Evolutionary conservation across 2,113 vertebrate genomes (phyloP), one percentile per base, ranked within the genome.

Genomic region (Alexandromys fortis): DNA sequence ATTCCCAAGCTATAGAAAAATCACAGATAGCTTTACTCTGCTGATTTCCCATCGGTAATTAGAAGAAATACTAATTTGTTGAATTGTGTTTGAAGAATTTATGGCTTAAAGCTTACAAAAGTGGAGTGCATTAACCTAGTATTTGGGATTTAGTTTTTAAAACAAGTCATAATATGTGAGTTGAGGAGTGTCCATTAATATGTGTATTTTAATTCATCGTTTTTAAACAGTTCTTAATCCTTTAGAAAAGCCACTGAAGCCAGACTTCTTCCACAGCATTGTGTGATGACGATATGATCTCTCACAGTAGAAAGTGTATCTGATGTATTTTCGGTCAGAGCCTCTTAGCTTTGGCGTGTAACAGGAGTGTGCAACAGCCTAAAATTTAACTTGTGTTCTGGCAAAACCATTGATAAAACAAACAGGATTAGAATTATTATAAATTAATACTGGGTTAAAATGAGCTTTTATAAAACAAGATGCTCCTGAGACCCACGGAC

Each of bases 131-230:
- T 89, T 96, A 95, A 89, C 24, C 12, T 45, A 86, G 38, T 87
- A 73, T 75, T 94, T 92, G 91, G 89, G 45, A 90, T 96, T 91
- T 97, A 82, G 38, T 96, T 97, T 97, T 96, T 94, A 82, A 97
- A 93, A 94, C 88, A 94, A 96, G 61, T 55, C 72, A 86, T 95
- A 87, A 76, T 52, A 35, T 78, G 70, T 95, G 55, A 86, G 3
- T 92, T 92, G 35, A 95, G 55, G 63, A 83, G 77, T 92, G 77
- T 82, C 72, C 5, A n/a, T 92, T 95, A 86, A 76, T 75, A 12
- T 55, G 24, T 94, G 7, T 73, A 78, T 92, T 93, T 97, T 95
- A 94, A 78, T 83, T 92, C 28, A 47, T 90, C 47, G 21, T 55
- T 94, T 73, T 75, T 9, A 82, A 90, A 70, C 52, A 76, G 19